These are phyloP conservation scores for Momotus momota DNA, from an alignment of 2,797 vertebrate genomes.

Conservation along the genomic window DNA sequence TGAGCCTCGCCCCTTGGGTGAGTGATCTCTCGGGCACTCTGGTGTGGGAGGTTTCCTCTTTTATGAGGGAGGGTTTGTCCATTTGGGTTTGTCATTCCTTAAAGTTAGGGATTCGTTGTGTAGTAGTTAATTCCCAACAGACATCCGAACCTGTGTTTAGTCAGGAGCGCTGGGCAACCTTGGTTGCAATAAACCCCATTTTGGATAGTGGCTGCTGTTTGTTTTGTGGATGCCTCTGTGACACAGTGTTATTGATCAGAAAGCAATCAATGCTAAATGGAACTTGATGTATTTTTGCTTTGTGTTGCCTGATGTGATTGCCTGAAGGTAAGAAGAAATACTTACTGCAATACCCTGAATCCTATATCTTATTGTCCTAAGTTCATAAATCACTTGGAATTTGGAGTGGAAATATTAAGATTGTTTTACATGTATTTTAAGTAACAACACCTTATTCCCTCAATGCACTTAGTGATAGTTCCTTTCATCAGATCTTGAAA, in stretches of 20 bases:
- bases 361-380: not conserved
- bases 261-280: not conserved
- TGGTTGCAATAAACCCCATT: no score
- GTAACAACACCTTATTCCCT: not conserved
- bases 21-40: no score
- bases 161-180: no score
- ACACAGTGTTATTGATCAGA: not conserved
- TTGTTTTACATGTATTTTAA: not conserved
- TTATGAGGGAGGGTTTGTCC: no score
- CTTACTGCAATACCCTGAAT: not conserved
- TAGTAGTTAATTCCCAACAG: no score
- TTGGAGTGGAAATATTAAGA: not conserved
- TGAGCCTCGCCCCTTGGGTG: no score
- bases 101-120: no score
- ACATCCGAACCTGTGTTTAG: no score
- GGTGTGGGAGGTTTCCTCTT: no score
- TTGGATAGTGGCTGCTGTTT: no score
- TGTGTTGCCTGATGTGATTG: not conserved
- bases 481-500: conserved; percentile 21
- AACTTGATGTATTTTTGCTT: not conserved
- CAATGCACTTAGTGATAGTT: not conserved
- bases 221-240: no score
- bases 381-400: not conserved
- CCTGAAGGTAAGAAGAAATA: not conserved
- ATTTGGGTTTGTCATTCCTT: no score